A percentile compares a stretch with the other conserved stretches of the same genome.
Evolutionary conservation across 2,888 invertebrate genomes (phyloP).

Genomic region (Drosophila imparisetae): DNA sequence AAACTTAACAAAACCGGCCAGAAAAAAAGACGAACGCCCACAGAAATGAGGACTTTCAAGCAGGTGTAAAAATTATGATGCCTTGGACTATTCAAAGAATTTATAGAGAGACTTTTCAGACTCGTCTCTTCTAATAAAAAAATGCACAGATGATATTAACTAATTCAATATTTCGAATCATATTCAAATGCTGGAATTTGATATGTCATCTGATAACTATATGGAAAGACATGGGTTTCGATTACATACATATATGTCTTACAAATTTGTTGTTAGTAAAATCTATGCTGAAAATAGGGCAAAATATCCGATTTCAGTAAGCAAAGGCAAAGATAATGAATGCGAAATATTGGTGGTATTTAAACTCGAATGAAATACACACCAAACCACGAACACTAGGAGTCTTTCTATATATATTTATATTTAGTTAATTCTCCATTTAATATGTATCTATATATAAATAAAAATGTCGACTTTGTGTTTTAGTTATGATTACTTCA

Average conservation of each 20-base stretch:
- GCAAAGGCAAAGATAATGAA: background rate
- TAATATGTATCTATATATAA: background rate
- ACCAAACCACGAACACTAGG: background rate
- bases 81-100: background rate
- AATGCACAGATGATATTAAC: background rate
- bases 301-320: background rate
- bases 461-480: conserved; percentile 7
- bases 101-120: background rate
- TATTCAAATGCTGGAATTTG: background rate
- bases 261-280: background rate
- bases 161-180: background rate
- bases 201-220: background rate
- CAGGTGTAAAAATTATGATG: conserved; percentile 14
- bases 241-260: background rate
- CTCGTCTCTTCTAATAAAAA: background rate
- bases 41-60: conserved; percentile 11
- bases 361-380: background rate
- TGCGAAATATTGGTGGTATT: background rate
- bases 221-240: background rate
- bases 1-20: conserved; percentile 16
- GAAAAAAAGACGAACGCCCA: conserved; percentile 24
- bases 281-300: background rate
- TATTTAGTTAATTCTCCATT: background rate
- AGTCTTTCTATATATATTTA: background rate
- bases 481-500: background rate